A percentile compares a stretch with the other conserved stretches of the same genome.
These are phyloP conservation scores for Latheticus oryzae DNA, from an alignment of 2,888 invertebrate genomes.

Conservation along the genomic window DNA sequence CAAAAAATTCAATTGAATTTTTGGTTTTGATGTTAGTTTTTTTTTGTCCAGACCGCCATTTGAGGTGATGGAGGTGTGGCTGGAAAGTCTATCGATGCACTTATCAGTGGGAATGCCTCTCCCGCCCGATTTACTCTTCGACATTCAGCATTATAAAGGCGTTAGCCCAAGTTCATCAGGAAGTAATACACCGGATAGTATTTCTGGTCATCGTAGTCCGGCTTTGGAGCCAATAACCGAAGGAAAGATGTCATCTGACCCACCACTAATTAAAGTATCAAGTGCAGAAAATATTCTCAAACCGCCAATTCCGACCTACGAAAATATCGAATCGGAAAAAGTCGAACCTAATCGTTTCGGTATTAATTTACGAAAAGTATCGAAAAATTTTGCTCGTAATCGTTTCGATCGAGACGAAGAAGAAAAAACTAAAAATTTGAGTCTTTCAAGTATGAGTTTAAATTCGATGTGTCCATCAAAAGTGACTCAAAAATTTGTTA, in stretches of 20 bases:
- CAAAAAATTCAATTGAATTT: no score
- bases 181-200: constrained; percentile 70
- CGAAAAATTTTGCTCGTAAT: constrained; percentile 63
- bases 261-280: constrained; percentile 47
- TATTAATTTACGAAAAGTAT: constrained; percentile 58
- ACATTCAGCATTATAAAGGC: constrained; percentile 79
- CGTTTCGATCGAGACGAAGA: no score
- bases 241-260: constrained; percentile 60
- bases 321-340: constrained; percentile 55
- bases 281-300: constrained; percentile 43
- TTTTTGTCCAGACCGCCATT: constrained; percentile 88
- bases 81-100: constrained; percentile 82
- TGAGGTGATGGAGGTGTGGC: constrained; percentile 90
- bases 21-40: constrained; percentile 34
- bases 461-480: constrained; percentile 52
- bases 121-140: constrained; percentile 77
- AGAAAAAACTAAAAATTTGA: constrained; percentile 56
- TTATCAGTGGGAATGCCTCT: constrained; percentile 73
- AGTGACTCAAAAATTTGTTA: constrained; percentile 60
- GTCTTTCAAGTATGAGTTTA: constrained; percentile 55
- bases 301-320: constrained; percentile 61
- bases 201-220: constrained; percentile 65
- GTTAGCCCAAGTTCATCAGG: constrained; percentile 71
- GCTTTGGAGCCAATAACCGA: constrained; percentile 70
- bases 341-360: constrained; percentile 50